phyloP scores from a whole-genome alignment of 2,113 vertebrate genomes.

The Brienomyrus brachyistius region DNA sequence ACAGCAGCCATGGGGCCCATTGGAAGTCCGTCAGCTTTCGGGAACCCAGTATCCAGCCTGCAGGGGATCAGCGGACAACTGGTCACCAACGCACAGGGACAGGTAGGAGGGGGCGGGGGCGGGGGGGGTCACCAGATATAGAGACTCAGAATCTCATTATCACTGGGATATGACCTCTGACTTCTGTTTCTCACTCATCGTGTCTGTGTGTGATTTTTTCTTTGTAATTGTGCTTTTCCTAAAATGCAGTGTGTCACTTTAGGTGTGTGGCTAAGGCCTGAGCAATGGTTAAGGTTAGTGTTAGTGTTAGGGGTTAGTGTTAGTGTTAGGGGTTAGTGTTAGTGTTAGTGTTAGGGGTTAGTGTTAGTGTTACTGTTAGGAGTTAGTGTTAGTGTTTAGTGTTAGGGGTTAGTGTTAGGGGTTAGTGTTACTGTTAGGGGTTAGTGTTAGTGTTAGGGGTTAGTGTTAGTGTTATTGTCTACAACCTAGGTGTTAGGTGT shows the following conservation, averaged over 20 bases:
- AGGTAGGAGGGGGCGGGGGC: conserved; percentile 46
- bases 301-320: background rate
- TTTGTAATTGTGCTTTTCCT: background rate
- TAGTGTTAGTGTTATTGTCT: background rate
- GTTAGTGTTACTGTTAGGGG: background rate
- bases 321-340: too few relatives aligned
- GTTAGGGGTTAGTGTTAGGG: too few relatives aligned
- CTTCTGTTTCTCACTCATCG: background rate
- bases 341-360: background rate
- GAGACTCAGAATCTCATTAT: background rate
- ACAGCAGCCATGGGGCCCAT: conserved; percentile 88
- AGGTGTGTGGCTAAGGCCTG: background rate
- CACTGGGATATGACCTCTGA: background rate
- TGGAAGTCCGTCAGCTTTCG: conserved; percentile 86
- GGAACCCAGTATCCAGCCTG: conserved; percentile 84
- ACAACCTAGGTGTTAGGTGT: background rate
- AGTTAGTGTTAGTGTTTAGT: too few relatives aligned
- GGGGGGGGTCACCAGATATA: background rate
- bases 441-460: background rate
- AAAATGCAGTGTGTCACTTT: background rate
- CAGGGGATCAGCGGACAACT: conserved; percentile 93
- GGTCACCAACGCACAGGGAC: conserved; percentile 99
- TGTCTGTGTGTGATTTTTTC: background rate
- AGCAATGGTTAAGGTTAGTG: background rate
- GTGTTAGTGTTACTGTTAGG: too few relatives aligned